Base-by-base conservation (phyloP, 2,797 vertebrate genomes). In the Clarias pachynema region DNA sequence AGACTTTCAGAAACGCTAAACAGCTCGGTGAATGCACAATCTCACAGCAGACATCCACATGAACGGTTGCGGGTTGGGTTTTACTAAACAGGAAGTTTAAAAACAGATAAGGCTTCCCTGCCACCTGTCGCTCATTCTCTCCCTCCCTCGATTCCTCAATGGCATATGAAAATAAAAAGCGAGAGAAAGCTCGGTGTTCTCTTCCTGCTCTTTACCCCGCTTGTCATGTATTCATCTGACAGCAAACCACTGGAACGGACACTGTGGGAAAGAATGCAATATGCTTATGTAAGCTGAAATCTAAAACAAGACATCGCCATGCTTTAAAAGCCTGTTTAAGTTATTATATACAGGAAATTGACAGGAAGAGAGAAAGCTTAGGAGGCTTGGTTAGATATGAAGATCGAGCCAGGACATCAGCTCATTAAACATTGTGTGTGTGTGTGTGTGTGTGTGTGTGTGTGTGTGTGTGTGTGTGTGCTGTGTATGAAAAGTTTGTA, bases 21-120 rank as follows among this genome's bases (percentile, higher is more conserved):
- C 77, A 63, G 68, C 7, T 24, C 57, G 65, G 56, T 31, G 20
- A 62, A 40, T 9, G 73, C 49, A 24, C 82, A 63, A n/a, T 26
- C 49, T 56, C 37, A 44, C 62, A 26, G 4, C 56, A 79, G 18
- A 66, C 79, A 56, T 66, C 8, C 73, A 72, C 66, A 86, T 62
- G 80, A 79, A 87, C 66, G 77, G 65, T 60, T 80, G 86, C 79
- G 82, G 83, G 83, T 62, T 83, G 82, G 78, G 81, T 88, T 85
- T 86, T 89, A 86, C 91, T 78, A 86, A 92, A 92, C 91, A 91
- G 92, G 92, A 91, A 92, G 86, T 84, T 49, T 81, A 62, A 37
- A 89, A 84, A 84, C 66, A 80, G 82, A 86, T 86, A 88, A 65
- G 44, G n/a, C 62, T 68, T 74, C 49, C 40, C 29, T 84, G 29